Percentiles rank a stretch among this genome's conserved stretches.
These are phyloP conservation scores for Lapara coniferarum DNA, from an alignment of 2,888 invertebrate genomes.

Conservation along the genomic window DNA sequence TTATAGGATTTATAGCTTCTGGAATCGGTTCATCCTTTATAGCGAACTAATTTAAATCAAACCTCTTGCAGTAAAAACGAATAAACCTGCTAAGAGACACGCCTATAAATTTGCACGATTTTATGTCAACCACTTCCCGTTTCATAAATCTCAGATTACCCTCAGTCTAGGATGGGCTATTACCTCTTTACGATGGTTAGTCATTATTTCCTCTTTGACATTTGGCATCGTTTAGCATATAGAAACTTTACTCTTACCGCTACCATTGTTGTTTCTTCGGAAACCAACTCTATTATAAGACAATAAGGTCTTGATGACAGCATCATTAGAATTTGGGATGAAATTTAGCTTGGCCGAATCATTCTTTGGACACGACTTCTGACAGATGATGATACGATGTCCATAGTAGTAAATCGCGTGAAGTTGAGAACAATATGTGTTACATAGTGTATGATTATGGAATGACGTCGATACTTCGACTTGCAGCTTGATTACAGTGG, in stretches of 20 bases:
- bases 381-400: conserved; percentile 55
- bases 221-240: conserved; percentile 52
- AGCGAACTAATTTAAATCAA: conserved; percentile 17
- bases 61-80: conserved; percentile 33
- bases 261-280: not conserved
- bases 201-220: conserved; percentile 57
- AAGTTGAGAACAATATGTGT: conserved; percentile 47
- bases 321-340: conserved; percentile 2
- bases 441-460: conserved; percentile 40
- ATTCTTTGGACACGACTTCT: conserved; percentile 39
- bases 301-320: not conserved
- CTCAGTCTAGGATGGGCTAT: conserved; percentile 42
- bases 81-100: conserved; percentile 37
- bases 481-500: conserved; percentile 34
- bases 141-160: conserved; percentile 56
- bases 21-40: conserved; percentile 8
- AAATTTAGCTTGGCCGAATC: conserved; percentile 30
- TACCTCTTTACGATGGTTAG: conserved; percentile 49
- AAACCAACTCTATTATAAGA: not conserved
- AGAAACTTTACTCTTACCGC: conserved; percentile 34
- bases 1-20: not conserved
- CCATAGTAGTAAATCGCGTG: conserved; percentile 46
- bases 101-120: conserved; percentile 44
- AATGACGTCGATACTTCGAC: conserved; percentile 35
- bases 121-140: conserved; percentile 53